Conservation (phyloP, 2,113 vertebrate genomes). For the Chascanopsetta lugubris region DNA sequence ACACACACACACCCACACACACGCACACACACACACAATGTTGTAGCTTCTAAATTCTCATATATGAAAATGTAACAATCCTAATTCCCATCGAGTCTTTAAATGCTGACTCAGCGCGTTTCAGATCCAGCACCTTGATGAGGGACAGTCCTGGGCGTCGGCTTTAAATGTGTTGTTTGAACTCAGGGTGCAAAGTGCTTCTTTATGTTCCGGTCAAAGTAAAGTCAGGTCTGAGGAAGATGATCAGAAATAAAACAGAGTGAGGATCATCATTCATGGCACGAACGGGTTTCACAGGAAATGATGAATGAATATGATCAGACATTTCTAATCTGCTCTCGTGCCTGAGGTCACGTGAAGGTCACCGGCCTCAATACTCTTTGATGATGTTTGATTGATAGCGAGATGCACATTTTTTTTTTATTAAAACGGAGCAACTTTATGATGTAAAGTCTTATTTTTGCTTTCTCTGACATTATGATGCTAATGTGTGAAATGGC, state of each 20-base stretch:
- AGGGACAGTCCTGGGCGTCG: not conserved
- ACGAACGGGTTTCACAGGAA: not conserved
- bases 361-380: not conserved
- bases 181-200: not conserved
- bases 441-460: not conserved
- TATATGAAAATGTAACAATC: not conserved
- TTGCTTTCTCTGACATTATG: not conserved
- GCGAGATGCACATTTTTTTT: not conserved
- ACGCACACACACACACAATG: not conserved
- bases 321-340: not conserved
- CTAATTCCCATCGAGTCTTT: too few relatives aligned
- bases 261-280: not conserved
- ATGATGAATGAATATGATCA: not conserved
- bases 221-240: not conserved
- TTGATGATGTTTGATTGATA: not conserved
- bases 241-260: not conserved
- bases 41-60: not conserved
- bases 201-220: not conserved
- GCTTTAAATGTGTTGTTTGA: not conserved
- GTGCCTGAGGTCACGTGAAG: not conserved
- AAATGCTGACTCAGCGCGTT: too few relatives aligned
- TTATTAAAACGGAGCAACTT: not conserved
- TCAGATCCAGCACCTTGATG: not conserved
- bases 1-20: constrained; percentile 4
- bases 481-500: not conserved